phyloP scores from a whole-genome alignment of 2,888 invertebrate genomes.

The Caenorhabditis japonica region DNA sequence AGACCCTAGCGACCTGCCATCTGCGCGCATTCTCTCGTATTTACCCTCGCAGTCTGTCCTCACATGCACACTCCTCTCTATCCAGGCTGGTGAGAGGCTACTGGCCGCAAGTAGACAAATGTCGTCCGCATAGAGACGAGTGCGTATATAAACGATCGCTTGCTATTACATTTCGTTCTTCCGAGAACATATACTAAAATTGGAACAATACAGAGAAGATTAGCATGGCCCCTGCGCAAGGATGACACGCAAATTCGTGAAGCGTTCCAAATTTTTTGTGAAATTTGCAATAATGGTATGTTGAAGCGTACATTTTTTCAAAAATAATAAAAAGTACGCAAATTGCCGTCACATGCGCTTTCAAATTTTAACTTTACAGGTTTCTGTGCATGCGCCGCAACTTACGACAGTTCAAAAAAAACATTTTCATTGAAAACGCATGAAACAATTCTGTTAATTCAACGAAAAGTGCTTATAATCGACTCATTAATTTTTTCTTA shows the following conservation, averaged over 20 bases:
- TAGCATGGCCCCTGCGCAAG: conserved; percentile 93
- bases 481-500: no score
- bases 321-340: no score
- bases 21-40: conserved; percentile 20
- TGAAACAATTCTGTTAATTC: no score
- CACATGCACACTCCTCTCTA: no score
- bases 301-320: no score
- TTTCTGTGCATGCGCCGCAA: no score
- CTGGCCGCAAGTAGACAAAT: background rate
- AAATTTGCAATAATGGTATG: conserved; percentile 17
- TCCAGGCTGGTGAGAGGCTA: no score
- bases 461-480: no score
- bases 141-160: conserved; percentile 24
- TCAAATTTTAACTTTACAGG: no score
- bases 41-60: conserved; percentile 1
- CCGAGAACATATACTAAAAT: conserved; percentile 82
- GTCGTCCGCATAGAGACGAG: conserved; percentile 14
- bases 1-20: conserved; percentile 19
- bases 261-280: conserved; percentile 84
- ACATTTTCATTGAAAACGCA: no score
- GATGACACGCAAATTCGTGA: conserved; percentile 94
- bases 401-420: no score
- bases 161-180: conserved; percentile 26
- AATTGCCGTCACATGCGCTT: no score
- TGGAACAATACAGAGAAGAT: conserved; percentile 94